Base-by-base conservation (phyloP, 2,797 vertebrate species). In the Aythya fuligula region DNA sequence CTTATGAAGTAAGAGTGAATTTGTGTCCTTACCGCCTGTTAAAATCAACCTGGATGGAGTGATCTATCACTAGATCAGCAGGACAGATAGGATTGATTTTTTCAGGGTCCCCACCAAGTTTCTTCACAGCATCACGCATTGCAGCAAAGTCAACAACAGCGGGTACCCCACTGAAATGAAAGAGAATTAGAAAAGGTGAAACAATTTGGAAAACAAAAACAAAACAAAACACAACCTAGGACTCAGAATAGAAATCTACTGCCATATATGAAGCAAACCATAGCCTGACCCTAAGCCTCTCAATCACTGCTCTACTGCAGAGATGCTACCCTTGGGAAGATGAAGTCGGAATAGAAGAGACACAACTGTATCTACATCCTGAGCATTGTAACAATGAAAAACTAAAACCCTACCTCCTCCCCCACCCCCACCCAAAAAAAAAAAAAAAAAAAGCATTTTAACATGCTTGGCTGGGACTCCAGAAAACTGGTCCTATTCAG, bases 21-120 rank as follows among this genome's bases (percentile, higher is more conserved):
- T 79, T 61, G 75, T 80, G 34, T 62, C 66, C 98, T 98, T 98
- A 99, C 99, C 99, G 98, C 89, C 99, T 98, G 98, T 98, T 99
- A 94, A 99, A 99, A 97, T 99, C 99, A 85, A 99, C 99, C 94
- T 99, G 99, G 96, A 99, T 99, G 93, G 99, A 99, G 94, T 99
- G 99, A 96, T 99, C 99, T 51, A 99, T 99, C 92, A 99, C 99
- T 0, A 99, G 98, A 94, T 99, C 99, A 20, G 98, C 99, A 7
- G 99, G 99, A 92, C 99, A 99, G 30, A 99, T 95, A 3, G 99
- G 99, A 93, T 99, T 99, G 85, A 99, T 99, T 96, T 98, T 99
- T 97, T 99, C 99, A 17, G 99, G 99, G 95, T 99, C 98, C 1
- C 99, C 99, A 3, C 98, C 99, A 11, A 99, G 98, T 38, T 98